Conservation (phyloP, 2,888 invertebrate genomes). For the Beris morrisii region DNA sequence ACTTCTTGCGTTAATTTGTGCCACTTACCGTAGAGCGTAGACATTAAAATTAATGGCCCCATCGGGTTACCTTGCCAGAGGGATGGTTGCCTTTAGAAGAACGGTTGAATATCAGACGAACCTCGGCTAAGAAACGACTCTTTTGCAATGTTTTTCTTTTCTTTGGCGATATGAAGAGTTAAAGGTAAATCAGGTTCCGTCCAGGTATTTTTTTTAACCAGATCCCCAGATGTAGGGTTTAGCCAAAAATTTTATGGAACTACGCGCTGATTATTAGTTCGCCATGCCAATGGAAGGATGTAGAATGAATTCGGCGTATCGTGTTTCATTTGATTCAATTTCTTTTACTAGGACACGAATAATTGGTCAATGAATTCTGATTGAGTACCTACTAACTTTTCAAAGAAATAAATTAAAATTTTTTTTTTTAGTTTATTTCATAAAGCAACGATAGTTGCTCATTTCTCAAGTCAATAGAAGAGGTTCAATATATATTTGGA, state of each 20-base stretch:
- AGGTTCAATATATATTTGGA: no score
- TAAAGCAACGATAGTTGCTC: no score
- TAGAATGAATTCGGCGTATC: slow-evolving; percentile 13
- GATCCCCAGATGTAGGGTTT: background rate
- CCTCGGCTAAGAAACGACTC: background rate
- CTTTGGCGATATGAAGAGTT: no score
- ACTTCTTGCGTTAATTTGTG: slow-evolving; percentile 30
- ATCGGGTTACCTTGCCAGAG: slow-evolving; percentile 35
- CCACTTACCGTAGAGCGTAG: slow-evolving; percentile 29
- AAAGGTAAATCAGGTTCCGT: slow-evolving; percentile 14
- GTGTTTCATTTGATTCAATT: slow-evolving; percentile 12
- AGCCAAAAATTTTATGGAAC: background rate
- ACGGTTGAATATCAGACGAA: slow-evolving; percentile 7
- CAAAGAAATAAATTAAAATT: no score
- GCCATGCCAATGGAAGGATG: slow-evolving; percentile 4
- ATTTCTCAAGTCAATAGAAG: no score
- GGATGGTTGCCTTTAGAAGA: slow-evolving; percentile 16
- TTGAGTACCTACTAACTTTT: no score
- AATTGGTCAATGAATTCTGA: slow-evolving; percentile 16
- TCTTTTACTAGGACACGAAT: slow-evolving; percentile 7
- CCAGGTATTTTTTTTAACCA: background rate
- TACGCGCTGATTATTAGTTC: slow-evolving; percentile 1
- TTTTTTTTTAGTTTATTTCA: no score
- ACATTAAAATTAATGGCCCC: slow-evolving; percentile 36
- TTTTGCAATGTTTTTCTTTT: no score